A percentile compares a stretch with the other conserved stretches of the same genome.
These are phyloP conservation scores for Myripristis jacobus DNA, from an alignment of 2,797 vertebrate species.

Conservation along the genomic window DNA sequence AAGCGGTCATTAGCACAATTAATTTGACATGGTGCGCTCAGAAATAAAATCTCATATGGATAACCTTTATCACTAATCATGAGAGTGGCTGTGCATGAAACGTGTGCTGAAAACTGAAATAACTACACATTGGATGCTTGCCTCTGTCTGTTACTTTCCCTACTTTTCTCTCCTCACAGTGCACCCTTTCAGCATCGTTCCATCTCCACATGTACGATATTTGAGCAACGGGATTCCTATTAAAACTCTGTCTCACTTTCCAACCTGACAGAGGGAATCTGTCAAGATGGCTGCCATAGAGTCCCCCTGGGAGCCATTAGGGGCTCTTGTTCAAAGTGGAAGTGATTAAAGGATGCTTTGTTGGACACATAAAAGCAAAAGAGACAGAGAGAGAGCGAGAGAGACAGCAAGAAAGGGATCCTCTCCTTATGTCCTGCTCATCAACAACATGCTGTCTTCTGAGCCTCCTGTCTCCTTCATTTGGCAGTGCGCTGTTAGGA, in stretches of 20 bases:
- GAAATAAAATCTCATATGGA: no score
- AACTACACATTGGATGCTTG: no score
- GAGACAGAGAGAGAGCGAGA: conserved; percentile 6
- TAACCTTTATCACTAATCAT: no score
- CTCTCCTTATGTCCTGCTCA: conserved; percentile 27
- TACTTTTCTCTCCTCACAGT: conserved; percentile 36
- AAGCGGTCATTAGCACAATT: no score
- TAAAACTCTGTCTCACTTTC: conserved; percentile 51
- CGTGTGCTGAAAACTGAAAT: no score
- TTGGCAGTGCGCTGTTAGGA: conserved; percentile 15
- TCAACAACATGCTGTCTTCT: conserved; percentile 34
- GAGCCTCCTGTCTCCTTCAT: conserved; percentile 6
- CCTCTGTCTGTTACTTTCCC: no score
- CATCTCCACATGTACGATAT: conserved; percentile 24
- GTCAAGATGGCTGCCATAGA: conserved; percentile 57
- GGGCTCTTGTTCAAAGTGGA: conserved; percentile 66
- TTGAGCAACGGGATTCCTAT: conserved; percentile 39
- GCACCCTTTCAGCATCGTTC: conserved; percentile 59
- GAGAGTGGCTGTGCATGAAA: no score
- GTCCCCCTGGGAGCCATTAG: conserved; percentile 64
- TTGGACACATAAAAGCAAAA: conserved; percentile 61
- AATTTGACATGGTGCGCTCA: no score
- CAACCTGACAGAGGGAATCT: conserved; percentile 42
- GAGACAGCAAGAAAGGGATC: conserved; percentile 20
- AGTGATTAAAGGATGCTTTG: conserved; percentile 74